Evolutionary conservation across 2,797 vertebrate genomes (phyloP), one percentile per base, ranked within the genome.

Genomic region (Sciaenops ocellatus): DNA sequence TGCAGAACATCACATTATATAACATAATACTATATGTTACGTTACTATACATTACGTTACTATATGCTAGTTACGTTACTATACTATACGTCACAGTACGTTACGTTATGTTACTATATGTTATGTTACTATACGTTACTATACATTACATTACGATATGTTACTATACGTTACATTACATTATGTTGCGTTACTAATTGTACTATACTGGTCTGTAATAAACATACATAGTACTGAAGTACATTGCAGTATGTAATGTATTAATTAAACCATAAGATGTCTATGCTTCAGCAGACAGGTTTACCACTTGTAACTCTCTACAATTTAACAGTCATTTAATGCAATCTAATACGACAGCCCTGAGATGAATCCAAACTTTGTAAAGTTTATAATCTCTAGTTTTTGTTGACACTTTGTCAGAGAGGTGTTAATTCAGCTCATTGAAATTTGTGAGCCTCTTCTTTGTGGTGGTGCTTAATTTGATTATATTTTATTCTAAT

Each of bases 401-500:
- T 57, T 1, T 44, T 34, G 34, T 52, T 22, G 41, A 69, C 51
- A 48, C 3, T 30, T 42, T 54, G 50, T 59, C 38, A 61, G 50
- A n/a, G 55, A 69, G 9, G 2, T 59, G 56, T 34, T 52, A n/a
- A 78, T 47, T 82, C 26, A 59, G 46, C 66, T 70, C 12, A 17
- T 13, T 57, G 34, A 59, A 44, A 73, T 69, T n/a, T 52, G 30
- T n/a, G 51, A 41, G n/a, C 42, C 34, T 67, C 52, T 42, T 12
- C 22, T 56, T 44, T 56, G 18, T 62, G 47, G 41, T 15, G 6
- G 2, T 30, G 41, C 20, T 57, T 8, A 75, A 64, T 66, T 17
- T 18, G 52, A 57, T 48, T n/a, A 17, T 52, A 57, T 74, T 65
- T 57, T 64, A 42, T 68, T 79, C 50, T 4, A 67, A 55, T 78